Evolutionary conservation across 2,113 vertebrate species (phyloP).

Genomic region (Python bivittatus): DNA sequence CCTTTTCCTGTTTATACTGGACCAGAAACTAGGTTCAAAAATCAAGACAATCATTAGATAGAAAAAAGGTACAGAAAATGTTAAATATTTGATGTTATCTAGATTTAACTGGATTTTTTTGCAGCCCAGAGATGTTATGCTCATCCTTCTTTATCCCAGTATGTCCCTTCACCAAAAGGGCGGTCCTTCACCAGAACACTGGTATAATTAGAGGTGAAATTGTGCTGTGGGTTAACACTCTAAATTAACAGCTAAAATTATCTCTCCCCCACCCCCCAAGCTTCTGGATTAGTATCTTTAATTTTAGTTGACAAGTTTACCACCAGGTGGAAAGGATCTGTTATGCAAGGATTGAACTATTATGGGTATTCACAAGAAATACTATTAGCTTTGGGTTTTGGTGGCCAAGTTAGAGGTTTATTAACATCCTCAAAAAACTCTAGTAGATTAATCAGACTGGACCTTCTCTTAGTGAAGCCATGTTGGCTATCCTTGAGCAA

Average conservation of each 20-base stretch:
- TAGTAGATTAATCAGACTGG: neutral
- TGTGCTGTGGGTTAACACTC: neutral
- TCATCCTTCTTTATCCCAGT: neutral
- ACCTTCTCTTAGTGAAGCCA: neutral
- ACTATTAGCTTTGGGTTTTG: neutral
- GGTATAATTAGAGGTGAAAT: neutral
- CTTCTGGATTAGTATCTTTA: neutral
- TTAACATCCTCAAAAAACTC: neutral
- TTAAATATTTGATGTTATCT: neutral
- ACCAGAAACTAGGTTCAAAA: neutral
- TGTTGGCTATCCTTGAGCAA: neutral
- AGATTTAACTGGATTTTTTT: neutral
- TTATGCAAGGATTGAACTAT: neutral
- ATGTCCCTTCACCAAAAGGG: neutral
- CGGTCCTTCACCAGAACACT: neutral
- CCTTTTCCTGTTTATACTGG: neutral
- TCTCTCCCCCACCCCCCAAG: neutral
- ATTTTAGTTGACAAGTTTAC: neutral
- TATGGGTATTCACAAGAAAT: neutral
- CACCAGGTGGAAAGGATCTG: neutral
- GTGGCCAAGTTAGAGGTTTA: neutral
- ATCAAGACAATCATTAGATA: neutral
- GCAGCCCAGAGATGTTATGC: neutral
- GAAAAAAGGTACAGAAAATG: neutral
- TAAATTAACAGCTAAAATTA: neutral